These are phyloP conservation scores for Drosophila oshimai DNA, from an alignment of 1,140 invertebrate species.

Conservation along the genomic window DNA sequence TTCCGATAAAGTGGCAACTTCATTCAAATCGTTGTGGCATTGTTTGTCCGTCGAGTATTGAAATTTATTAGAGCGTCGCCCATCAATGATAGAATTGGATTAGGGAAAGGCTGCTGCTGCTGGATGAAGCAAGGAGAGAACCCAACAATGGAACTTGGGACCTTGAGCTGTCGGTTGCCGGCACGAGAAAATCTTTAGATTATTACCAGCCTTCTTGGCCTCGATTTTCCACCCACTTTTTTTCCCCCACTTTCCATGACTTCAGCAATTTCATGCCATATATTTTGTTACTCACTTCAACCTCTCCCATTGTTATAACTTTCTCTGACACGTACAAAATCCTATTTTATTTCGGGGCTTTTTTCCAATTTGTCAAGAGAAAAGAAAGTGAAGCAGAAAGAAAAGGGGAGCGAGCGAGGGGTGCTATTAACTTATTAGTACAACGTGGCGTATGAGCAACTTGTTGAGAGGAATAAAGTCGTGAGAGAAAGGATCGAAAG, in stretches of 20 bases:
- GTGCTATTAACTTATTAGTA: constrained; percentile 75
- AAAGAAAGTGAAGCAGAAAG: constrained; percentile 28
- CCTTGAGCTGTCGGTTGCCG: constrained; percentile 51
- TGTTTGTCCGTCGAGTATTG: constrained; percentile 41
- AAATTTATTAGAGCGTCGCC: constrained; percentile 51
- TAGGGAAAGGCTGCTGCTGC: constrained; percentile 17
- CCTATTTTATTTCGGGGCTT: constrained; percentile 69
- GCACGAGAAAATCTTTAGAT: constrained; percentile 19
- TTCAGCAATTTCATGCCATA: constrained; percentile 29
- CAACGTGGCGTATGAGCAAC: constrained; percentile 69
- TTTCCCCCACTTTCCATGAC: not conserved
- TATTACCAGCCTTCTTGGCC: constrained; percentile 25
- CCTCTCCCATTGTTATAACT: constrained; percentile 41
- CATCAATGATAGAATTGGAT: constrained; percentile 45
- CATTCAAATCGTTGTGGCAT: constrained; percentile 56
- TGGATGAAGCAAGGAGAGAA: not conserved
- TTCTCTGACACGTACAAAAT: constrained; percentile 54
- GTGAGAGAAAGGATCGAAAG: not conserved
- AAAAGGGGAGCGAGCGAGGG: not conserved
- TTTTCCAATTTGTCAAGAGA: constrained; percentile 69
- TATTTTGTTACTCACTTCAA: constrained; percentile 39
- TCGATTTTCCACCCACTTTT: not conserved
- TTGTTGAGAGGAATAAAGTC: constrained; percentile 51
- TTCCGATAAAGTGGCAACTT: constrained; percentile 45
- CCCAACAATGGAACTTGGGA: constrained; percentile 12